These are phyloP conservation scores for Euphonia xanthogaster DNA, from an alignment of 2,797 vertebrate species.

Conservation along the genomic window DNA sequence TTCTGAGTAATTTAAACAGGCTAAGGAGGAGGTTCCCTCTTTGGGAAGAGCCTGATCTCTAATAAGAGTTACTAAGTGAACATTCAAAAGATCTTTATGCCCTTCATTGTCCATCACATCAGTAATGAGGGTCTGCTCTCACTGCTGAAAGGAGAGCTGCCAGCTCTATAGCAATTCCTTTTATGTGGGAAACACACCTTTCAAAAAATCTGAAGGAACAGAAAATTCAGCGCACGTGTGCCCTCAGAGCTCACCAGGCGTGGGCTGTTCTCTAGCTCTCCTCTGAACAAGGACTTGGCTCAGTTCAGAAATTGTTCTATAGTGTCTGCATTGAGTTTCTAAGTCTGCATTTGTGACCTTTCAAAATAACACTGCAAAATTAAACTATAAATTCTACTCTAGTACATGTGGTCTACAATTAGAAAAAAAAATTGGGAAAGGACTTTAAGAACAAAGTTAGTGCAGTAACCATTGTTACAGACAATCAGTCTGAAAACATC, in stretches of 20 bases:
- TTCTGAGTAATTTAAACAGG: neutral
- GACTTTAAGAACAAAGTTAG: neutral
- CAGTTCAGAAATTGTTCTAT: neutral
- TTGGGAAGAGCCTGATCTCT: neutral
- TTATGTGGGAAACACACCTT: neutral
- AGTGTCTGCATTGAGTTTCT: neutral
- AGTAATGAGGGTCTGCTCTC: neutral
- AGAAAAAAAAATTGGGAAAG: neutral
- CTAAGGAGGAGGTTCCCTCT: neutral
- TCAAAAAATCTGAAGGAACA: neutral
- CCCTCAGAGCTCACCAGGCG: neutral
- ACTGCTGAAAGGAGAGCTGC: neutral
- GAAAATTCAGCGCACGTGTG: rapidly evolving
- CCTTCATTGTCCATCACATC: neutral
- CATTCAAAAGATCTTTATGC: neutral
- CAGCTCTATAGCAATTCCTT: neutral
- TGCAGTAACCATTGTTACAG: neutral
- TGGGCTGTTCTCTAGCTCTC: neutral
- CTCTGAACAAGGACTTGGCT: neutral
- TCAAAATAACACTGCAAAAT: neutral
- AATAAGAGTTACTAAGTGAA: neutral
- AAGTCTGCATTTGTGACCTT: neutral
- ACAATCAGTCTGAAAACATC: neutral
- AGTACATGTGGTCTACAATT: no score
- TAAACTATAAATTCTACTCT: neutral